These are phyloP conservation scores for Phymorhynchus buccinoides DNA, from an alignment of 1,140 invertebrate species.

Conservation along the genomic window DNA sequence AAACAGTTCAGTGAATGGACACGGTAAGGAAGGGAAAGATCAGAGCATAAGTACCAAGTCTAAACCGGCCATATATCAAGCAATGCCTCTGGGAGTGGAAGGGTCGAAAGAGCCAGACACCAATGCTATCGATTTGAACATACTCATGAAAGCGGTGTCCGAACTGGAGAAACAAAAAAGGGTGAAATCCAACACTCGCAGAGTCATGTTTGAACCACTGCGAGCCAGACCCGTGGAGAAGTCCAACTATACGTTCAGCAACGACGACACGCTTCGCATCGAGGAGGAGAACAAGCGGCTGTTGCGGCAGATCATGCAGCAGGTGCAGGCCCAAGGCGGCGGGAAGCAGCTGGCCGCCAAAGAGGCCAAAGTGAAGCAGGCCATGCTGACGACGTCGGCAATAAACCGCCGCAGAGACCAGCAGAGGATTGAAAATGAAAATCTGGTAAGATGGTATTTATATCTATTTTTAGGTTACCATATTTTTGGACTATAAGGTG, in stretches of 20 bases:
- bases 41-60: not conserved
- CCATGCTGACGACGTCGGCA: constrained; percentile 66
- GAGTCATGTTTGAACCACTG: constrained; percentile 66
- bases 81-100: constrained; percentile 15
- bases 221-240: constrained; percentile 43
- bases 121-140: constrained; percentile 64
- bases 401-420: constrained; percentile 73
- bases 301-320: constrained; percentile 65
- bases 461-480: not conserved
- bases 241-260: constrained; percentile 65
- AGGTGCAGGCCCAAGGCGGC: constrained; percentile 52
- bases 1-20: constrained; percentile 39
- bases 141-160: constrained; percentile 69
- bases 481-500: too few species aligned
- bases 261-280: constrained; percentile 60
- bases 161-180: constrained; percentile 68
- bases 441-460: constrained; percentile 68
- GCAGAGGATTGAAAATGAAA: constrained; percentile 73
- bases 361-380: constrained; percentile 37
- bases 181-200: constrained; percentile 56
- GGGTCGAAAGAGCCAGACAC: constrained; percentile 40
- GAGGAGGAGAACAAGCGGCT: constrained; percentile 70
- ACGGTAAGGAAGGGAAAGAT: not conserved
- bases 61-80: constrained; percentile 24
- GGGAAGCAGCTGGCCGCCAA: constrained; percentile 42